Percentiles rank a stretch among this genome's conserved stretches.
phyloP scores from a whole-genome alignment of 2,888 invertebrate species.

The Metopia argyrocephala region DNA sequence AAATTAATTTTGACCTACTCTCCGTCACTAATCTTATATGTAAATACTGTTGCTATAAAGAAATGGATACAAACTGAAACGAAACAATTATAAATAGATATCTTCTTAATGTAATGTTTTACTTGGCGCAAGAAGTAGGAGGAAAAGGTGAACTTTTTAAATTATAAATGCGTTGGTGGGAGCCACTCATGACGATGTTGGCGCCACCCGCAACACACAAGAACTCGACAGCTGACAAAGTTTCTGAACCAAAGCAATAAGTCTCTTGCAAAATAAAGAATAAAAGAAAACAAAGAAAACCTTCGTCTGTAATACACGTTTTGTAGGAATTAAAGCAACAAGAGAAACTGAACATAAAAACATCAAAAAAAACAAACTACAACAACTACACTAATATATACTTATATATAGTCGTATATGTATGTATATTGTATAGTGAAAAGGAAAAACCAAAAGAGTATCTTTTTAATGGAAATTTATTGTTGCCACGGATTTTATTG shows the following conservation, averaged over 20 bases:
- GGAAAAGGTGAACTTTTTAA: conserved; percentile 13
- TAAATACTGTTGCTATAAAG: too few species aligned
- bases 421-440: background rate
- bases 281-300: background rate
- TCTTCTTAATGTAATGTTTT: too few species aligned
- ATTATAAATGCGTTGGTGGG: conserved; percentile 50
- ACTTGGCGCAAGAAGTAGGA: background rate
- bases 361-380: conserved; percentile 30
- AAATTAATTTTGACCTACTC: background rate
- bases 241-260: conserved; percentile 51
- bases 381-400: conserved; percentile 28
- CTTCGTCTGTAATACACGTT: background rate
- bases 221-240: conserved; percentile 57
- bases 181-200: conserved; percentile 44
- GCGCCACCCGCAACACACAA: conserved; percentile 55
- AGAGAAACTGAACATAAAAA: conserved; percentile 8
- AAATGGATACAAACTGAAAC: too few species aligned
- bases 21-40: background rate
- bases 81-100: too few species aligned
- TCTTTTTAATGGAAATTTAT: conserved; percentile 76
- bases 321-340: conserved; percentile 3
- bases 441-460: conserved; percentile 34
- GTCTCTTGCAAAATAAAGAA: background rate
- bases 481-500: conserved; percentile 73
- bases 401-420: background rate